Evolutionary conservation across 2,113 vertebrate genomes (phyloP).

Genomic region (Paracanthobrama guichenoti): DNA sequence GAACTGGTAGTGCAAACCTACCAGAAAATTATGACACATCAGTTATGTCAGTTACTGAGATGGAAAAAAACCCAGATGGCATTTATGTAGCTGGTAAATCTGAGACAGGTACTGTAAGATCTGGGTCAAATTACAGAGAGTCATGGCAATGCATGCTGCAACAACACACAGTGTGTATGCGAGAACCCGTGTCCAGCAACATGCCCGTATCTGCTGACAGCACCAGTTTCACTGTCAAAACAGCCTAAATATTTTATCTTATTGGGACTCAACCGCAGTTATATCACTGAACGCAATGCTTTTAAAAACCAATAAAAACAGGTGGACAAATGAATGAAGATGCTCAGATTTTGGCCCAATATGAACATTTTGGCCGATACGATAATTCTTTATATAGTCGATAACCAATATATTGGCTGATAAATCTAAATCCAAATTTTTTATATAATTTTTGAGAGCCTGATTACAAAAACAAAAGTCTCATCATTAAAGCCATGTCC

Average conservation of each 20-base stretch:
- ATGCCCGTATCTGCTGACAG: neutral
- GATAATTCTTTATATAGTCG: too few species aligned
- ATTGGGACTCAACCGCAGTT: neutral
- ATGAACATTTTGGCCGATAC: too few species aligned
- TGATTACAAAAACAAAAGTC: too few species aligned
- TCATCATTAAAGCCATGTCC: too few species aligned
- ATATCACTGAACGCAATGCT: neutral
- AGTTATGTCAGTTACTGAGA: neutral
- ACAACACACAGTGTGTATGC: neutral
- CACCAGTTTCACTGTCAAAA: neutral
- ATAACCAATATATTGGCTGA: too few species aligned
- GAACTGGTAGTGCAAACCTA: neutral
- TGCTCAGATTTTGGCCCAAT: neutral
- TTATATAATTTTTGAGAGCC: too few species aligned
- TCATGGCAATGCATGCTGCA: neutral
- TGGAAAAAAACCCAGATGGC: neutral
- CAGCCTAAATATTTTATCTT: neutral
- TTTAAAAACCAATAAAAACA: neutral
- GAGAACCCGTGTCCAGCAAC: neutral
- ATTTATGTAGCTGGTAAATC: neutral
- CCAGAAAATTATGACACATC: neutral
- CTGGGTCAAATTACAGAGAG: slow-evolving; percentile 17
- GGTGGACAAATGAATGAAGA: neutral
- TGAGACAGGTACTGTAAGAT: neutral
- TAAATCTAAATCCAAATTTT: too few species aligned